Evolutionary conservation across 2,888 invertebrate genomes (phyloP).

Genomic region (Drosophila paranaensis): DNA sequence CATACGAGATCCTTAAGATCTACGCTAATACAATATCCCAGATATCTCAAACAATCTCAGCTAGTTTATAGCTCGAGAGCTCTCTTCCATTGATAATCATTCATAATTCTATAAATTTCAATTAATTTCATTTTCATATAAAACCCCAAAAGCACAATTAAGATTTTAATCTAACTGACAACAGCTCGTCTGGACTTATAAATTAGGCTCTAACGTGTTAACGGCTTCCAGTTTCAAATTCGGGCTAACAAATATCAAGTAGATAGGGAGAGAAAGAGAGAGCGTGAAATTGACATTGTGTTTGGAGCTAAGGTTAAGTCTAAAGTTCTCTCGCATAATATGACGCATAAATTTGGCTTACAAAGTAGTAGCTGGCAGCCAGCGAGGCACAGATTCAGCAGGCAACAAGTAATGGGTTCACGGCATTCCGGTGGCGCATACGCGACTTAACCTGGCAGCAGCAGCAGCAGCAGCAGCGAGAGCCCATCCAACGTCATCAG

Average conservation of each 20-base stretch:
- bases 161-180: conserved; percentile 31
- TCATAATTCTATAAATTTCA: conserved; percentile 1
- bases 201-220: conserved; percentile 30
- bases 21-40: background rate
- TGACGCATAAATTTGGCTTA: conserved; percentile 76
- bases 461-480: conserved; percentile 22
- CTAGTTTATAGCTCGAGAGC: too few relatives aligned
- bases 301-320: conserved; percentile 31
- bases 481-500: conserved; percentile 64
- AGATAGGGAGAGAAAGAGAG: conserved; percentile 1
- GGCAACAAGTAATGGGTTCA: conserved; percentile 75
- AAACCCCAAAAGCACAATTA: conserved; percentile 2
- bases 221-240: conserved; percentile 32
- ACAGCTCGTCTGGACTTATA: conserved; percentile 8
- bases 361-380: conserved; percentile 51
- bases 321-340: conserved; percentile 46
- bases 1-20: background rate
- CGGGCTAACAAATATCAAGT: conserved; percentile 5
- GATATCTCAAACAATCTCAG: background rate
- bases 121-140: background rate
- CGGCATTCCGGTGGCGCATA: conserved; percentile 79
- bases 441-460: conserved; percentile 62
- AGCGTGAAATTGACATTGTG: conserved; percentile 42
- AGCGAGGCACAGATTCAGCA: conserved; percentile 46
- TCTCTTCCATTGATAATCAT: background rate